Evolutionary conservation across 1,140 invertebrate species (phyloP).

Genomic region (Drosophila persimilis): DNA sequence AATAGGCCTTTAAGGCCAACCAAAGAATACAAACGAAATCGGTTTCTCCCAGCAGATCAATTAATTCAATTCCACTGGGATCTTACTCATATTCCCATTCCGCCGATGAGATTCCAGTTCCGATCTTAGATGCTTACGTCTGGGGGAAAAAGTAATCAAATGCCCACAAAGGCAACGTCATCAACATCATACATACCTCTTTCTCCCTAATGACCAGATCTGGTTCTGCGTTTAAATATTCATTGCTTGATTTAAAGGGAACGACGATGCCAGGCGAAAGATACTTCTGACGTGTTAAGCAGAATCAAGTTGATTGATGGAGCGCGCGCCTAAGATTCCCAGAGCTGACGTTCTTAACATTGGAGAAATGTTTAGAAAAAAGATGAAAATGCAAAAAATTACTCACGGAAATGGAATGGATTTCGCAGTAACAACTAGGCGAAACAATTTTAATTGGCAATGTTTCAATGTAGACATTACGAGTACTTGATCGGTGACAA

Average conservation of each 20-base stretch:
- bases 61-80: slow-evolving; percentile 20
- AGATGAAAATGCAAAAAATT: not conserved
- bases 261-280: not conserved
- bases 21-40: slow-evolving; percentile 62
- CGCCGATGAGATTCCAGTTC: not conserved
- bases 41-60: slow-evolving; percentile 52
- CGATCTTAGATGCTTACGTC: slow-evolving; percentile 43
- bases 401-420: slow-evolving; percentile 24
- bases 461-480: not conserved
- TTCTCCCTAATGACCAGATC: slow-evolving; percentile 37
- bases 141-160: slow-evolving; percentile 65
- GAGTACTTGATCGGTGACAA: not conserved
- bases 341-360: slow-evolving; percentile 6
- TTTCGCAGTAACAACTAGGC: not conserved
- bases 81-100: slow-evolving; percentile 16
- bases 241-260: not conserved
- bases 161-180: slow-evolving; percentile 10
- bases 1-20: slow-evolving; percentile 33
- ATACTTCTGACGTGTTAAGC: slow-evolving; percentile 26
- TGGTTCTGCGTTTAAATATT: slow-evolving; percentile 28
- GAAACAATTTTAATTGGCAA: not conserved
- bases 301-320: slow-evolving; percentile 4
- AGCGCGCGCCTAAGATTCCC: slow-evolving; percentile 28
- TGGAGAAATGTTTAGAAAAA: not conserved
- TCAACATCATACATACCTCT: not conserved